Conservation (phyloP, 1,140 invertebrate species). For the Pseudoatta argentina region DNA sequence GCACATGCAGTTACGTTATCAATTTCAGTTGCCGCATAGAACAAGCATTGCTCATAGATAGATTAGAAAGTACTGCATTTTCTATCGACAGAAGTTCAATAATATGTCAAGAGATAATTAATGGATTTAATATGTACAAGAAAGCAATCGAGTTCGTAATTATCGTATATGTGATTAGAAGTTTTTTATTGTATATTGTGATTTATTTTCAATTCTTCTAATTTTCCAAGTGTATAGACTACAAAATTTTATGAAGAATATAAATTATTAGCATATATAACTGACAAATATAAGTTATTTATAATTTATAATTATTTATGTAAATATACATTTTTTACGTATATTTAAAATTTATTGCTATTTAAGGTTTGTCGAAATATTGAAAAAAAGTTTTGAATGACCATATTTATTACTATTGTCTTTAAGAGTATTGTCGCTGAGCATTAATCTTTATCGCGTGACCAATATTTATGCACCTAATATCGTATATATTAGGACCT, state of each 20-base stretch:
- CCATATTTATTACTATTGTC: background rate
- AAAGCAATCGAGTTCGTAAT: slow-evolving; percentile 35
- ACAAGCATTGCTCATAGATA: background rate
- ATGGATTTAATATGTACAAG: background rate
- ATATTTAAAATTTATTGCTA: background rate
- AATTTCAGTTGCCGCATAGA: slow-evolving; percentile 40
- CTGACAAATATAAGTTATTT: too few species aligned
- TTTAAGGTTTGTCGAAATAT: slow-evolving; percentile 32
- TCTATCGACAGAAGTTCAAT: background rate
- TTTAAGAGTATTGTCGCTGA: background rate
- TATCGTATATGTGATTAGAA: background rate
- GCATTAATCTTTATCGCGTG: slow-evolving; percentile 52
- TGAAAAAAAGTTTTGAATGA: background rate
- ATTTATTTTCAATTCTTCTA: too few species aligned
- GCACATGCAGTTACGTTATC: background rate
- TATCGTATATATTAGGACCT: too few species aligned
- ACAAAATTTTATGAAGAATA: background rate
- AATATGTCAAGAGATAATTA: background rate
- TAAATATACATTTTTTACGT: too few species aligned
- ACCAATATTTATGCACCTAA: slow-evolving; percentile 10
- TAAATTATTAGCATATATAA: background rate
- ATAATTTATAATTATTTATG: too few species aligned
- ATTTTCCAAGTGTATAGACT: too few species aligned
- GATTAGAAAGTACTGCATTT: background rate
- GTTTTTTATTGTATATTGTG: too few species aligned